A percentile compares a stretch with the other conserved stretches of the same genome.
Evolutionary conservation across 2,113 vertebrate species (phyloP).

Genomic region (Antigone vipio): DNA sequence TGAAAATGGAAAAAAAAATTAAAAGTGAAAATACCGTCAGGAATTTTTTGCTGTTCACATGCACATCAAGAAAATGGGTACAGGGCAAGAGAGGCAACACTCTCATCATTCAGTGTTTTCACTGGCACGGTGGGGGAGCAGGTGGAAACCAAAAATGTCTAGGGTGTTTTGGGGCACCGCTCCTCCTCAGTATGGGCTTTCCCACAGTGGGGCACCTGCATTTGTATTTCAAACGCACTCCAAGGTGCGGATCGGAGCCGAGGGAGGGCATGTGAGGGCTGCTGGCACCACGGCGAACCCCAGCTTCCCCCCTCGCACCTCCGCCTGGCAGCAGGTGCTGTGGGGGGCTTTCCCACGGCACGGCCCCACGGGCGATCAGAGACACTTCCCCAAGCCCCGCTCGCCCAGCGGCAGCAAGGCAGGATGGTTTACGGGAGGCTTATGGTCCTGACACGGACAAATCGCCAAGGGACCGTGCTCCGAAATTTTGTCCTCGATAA

Average conservation of each 20-base stretch:
- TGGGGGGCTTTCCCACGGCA: accelerated
- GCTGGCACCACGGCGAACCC: accelerated
- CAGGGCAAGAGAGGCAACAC: neutral
- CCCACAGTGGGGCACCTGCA: accelerated
- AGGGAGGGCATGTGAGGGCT: neutral
- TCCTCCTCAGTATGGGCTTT: neutral
- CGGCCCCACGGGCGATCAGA: neutral
- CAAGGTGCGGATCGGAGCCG: neutral
- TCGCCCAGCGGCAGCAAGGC: neutral
- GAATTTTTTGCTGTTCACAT: neutral
- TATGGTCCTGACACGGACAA: accelerated
- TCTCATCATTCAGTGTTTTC: neutral
- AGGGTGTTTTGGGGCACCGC: neutral
- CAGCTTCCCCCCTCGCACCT: neutral
- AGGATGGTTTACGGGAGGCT: neutral
- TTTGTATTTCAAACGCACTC: neutral
- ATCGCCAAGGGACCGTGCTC: accelerated
- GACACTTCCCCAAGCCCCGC: neutral
- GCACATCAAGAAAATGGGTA: neutral
- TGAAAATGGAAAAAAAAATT: neutral
- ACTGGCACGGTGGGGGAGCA: neutral
- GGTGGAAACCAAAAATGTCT: neutral
- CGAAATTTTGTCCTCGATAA: neutral
- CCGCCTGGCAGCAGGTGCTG: neutral
- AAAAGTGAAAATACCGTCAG: neutral